Base-by-base conservation (phyloP, 2,888 invertebrate genomes). In the Ypsolopha scabrella region DNA sequence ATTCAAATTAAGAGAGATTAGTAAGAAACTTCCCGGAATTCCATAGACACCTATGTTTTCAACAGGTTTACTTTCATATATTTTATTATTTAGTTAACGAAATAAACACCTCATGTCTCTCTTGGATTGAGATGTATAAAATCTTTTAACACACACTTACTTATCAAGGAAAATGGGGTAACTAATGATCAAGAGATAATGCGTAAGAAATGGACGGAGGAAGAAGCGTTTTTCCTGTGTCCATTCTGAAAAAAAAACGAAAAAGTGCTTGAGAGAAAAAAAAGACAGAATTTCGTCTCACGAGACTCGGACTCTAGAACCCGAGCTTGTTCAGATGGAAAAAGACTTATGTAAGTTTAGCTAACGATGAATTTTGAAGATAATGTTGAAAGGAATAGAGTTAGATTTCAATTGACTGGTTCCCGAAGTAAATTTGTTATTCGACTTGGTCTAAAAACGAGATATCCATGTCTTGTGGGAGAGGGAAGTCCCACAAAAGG, bases 221-320 rank as follows among this genome's bases (percentile, higher is more conserved):
- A 76, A 78, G 68, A 67, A 80, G 75, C 72, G 68, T 72, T 79
- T 55, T 80, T 75, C 72, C 70, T 75, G 68, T 74, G 72, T 76
- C 76, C 74, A 73, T 76, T 76, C 74, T 70, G 81, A 80, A 82
- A 83, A 54, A n/a, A 46, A 46, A 78, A 81, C 76, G 73, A 78
- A 79, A 80, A 81, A 81, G 72, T 76, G 76, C 79, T 76, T 75
- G 77, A 76, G 70, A 75, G 72, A 78, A 82, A 82, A 85, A 79
- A 80, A 81, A 81, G 70, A 79, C 75, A 72, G 71, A 80, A 83
- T 82, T 81, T 80, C 74, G 83, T 82, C 86, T 85, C 83, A 72
- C 69, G 86, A 85, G 86, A 87, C 75, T 78, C 80, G 80, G 80
- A 76, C 80, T 83, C 79, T 77, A 80, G 79, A 81, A 76, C 78